These are phyloP conservation scores for Sinosuthora webbiana DNA, from an alignment of 2,113 vertebrate genomes.

Conservation along the genomic window DNA sequence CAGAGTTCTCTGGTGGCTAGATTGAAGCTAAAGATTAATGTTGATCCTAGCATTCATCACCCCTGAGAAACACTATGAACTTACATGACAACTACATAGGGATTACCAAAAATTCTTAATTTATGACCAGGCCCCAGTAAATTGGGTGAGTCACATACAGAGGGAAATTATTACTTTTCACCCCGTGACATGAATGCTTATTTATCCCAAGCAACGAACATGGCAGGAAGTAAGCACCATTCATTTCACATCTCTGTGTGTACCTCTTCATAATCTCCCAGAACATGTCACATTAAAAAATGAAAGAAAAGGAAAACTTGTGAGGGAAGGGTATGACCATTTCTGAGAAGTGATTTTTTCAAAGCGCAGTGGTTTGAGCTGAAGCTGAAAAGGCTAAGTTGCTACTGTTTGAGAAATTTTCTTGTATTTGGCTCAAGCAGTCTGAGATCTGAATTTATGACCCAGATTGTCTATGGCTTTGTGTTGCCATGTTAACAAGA, in stretches of 20 bases:
- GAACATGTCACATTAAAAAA: background rate
- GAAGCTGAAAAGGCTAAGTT: background rate
- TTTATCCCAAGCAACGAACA: background rate
- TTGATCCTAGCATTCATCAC: background rate
- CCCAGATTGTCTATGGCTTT: background rate
- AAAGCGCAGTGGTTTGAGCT: background rate
- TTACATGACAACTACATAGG: background rate
- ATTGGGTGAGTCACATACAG: conserved; percentile 32
- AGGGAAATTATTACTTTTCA: conserved; percentile 48
- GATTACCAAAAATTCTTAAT: conserved; percentile 23
- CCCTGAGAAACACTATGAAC: background rate
- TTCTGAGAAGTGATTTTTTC: background rate
- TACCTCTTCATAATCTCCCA: background rate
- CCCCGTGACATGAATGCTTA: conserved; percentile 29
- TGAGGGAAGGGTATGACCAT: background rate
- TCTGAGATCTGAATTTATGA: background rate
- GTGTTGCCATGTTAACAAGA: background rate
- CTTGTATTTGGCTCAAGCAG: background rate
- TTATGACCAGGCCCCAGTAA: background rate
- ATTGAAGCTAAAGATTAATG: conserved; percentile 45
- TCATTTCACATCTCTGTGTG: conserved; percentile 47
- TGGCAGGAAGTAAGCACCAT: conserved; percentile 3
- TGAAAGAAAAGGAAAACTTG: background rate
- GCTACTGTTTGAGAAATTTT: background rate
- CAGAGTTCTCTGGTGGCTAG: background rate